Base-by-base conservation (phyloP, 2,797 vertebrate genomes). In the Threskiornis aethiopicus region DNA sequence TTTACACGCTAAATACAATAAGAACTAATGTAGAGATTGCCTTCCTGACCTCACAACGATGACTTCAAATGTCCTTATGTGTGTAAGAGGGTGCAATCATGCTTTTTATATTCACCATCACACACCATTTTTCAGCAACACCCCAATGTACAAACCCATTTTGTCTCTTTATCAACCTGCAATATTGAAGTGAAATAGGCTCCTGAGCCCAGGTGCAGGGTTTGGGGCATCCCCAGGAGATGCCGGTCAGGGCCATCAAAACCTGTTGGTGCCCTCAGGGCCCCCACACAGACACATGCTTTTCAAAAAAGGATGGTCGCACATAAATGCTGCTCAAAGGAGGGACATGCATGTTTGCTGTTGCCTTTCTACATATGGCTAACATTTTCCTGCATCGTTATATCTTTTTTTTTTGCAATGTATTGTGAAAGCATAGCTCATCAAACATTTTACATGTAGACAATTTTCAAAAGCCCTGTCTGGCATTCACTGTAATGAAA, bases 241-340 rank as follows among this genome's bases (percentile, higher is more conserved):
- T 20, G 25, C 21, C 28, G 13, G 4, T 58, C 22, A 4, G 31
- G 39, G 46, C 20, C n/a, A 7, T 9, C 21, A 26, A 22, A n/a
- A 28, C 11, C 39, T 16, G 16, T 39, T 9, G 39, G 46, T 59
- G 61, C 13, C n/a, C 29, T 29, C 54, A 26, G 46, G 46, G 17
- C 28, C 44, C 44, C n/a, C 28, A n/a, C 25, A 47, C 35, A 37
- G 55, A 42, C 22, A 33, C 13, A 9, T 6, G 5, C 14, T 35
- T 49, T 37, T 49, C 42, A 8, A 11, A 59, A 57, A 55, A 51
- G 22, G 8, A 51, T 0, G 5, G 37, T 39, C 3, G 0, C 52
- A 14, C 13, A 12, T 14, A 62, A 70, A 41, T 7, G 16, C 37
- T 35, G 25, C 58, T 58, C 33, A 11, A 35, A 65, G 64, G 24